Percentiles rank a stretch among this genome's conserved stretches.
Evolutionary conservation across 2,113 vertebrate species (phyloP).

Genomic region (Antennarius striatus): DNA sequence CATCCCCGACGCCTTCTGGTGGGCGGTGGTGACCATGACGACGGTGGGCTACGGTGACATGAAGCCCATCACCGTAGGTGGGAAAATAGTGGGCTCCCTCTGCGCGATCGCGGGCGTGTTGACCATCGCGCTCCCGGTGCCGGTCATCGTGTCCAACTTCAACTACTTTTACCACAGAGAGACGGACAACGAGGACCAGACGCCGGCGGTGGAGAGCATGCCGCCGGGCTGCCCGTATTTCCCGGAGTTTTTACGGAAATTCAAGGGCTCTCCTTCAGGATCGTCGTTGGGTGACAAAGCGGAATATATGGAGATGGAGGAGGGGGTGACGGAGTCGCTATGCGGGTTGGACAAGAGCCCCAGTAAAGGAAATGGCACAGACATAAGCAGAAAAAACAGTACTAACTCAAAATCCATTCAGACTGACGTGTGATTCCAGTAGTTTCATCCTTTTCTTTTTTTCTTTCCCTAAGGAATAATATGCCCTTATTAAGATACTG

Average conservation of each 20-base stretch:
- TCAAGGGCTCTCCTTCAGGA: slow-evolving; percentile 87
- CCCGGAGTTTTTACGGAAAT: slow-evolving; percentile 91
- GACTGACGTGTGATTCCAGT: slow-evolving; percentile 92
- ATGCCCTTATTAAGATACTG: slow-evolving; percentile 48
- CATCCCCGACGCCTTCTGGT: slow-evolving; percentile 99
- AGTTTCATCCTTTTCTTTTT: slow-evolving; percentile 1
- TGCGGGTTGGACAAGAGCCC: slow-evolving; percentile 92
- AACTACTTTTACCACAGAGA: slow-evolving; percentile 99
- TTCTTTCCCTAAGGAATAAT: slow-evolving; percentile 39
- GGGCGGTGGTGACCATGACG: slow-evolving; percentile 99
- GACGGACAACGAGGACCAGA: slow-evolving; percentile 94
- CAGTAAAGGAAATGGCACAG: slow-evolving; percentile 90
- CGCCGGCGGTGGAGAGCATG: slow-evolving; percentile 86
- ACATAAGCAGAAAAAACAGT: slow-evolving; percentile 93
- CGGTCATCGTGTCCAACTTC: slow-evolving; percentile 99
- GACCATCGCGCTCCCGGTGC: slow-evolving; percentile 98
- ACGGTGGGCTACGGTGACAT: slow-evolving; percentile 99
- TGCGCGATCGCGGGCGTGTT: slow-evolving; percentile 98
- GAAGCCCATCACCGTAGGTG: slow-evolving; percentile 98
- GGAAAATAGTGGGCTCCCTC: slow-evolving; percentile 97
- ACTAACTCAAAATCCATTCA: slow-evolving; percentile 91
- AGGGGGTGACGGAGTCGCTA: slow-evolving; percentile 95
- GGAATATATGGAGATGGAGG: slow-evolving; percentile 98
- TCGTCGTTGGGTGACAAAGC: slow-evolving; percentile 96
- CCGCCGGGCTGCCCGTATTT: slow-evolving; percentile 92